Evolutionary conservation across 2,888 invertebrate species (phyloP).

Genomic region (Drosophila pullipes): DNA sequence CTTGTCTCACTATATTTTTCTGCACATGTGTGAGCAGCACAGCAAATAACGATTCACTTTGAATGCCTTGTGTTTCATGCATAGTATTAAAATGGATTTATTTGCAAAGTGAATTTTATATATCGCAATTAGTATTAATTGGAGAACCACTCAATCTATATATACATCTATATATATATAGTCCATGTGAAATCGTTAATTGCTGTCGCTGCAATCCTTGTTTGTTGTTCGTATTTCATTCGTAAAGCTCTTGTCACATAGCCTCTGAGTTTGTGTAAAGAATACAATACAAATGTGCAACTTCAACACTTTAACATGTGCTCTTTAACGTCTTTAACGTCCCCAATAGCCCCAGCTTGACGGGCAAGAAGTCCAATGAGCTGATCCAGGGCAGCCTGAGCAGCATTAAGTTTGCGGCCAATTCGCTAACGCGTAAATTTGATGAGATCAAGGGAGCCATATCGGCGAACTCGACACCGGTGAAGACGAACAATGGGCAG

Average conservation of each 20-base stretch:
- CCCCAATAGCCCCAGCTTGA: constrained; percentile 90
- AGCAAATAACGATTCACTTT: constrained; percentile 10
- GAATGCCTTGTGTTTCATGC: neutral
- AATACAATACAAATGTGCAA: neutral
- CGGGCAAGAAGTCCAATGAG: constrained; percentile 95
- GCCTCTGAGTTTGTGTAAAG: constrained; percentile 2
- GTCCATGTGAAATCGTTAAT: neutral
- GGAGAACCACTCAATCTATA: neutral
- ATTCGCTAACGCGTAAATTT: constrained; percentile 93
- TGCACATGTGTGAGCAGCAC: constrained; percentile 16
- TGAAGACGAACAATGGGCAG: constrained; percentile 87
- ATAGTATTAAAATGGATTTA: neutral
- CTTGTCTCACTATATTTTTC: constrained; percentile 3
- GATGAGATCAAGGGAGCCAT: constrained; percentile 97
- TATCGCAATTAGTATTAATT: neutral
- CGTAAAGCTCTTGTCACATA: constrained; percentile 2
- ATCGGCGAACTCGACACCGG: constrained; percentile 94
- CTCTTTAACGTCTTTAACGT: neutral
- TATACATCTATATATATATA: neutral
- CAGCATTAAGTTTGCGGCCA: constrained; percentile 94
- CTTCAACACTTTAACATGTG: neutral
- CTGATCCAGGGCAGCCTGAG: constrained; percentile 94
- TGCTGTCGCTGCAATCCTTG: constrained; percentile 4
- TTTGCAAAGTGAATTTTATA: neutral
- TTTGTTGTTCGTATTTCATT: constrained; percentile 18